Percentiles rank a stretch among this genome's conserved stretches.
Evolutionary conservation across 2,113 vertebrate genomes (phyloP).

Genomic region (Rhinoptilus africanus): DNA sequence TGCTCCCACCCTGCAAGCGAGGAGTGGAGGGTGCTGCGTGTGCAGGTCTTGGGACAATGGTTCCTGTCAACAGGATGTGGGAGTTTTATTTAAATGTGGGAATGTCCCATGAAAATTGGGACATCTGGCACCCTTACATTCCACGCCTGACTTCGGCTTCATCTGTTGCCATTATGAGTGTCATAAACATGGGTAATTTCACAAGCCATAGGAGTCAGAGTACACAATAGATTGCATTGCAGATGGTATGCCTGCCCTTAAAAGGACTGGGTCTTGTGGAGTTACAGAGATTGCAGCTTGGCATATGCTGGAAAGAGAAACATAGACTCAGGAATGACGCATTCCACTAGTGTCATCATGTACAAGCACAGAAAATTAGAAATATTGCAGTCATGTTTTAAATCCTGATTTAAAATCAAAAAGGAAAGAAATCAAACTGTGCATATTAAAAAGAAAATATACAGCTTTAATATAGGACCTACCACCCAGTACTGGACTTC

Average conservation of each 20-base stretch:
- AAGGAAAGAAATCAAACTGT: not conserved
- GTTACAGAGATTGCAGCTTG: not conserved
- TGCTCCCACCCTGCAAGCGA: not conserved
- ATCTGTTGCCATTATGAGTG: conserved; percentile 23
- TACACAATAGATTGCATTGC: conserved; percentile 3
- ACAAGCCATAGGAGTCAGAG: not conserved
- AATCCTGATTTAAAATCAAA: not conserved
- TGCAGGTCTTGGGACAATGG: conserved; percentile 34
- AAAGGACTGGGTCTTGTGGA: not conserved
- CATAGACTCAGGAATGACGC: not conserved
- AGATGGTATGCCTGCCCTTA: not conserved
- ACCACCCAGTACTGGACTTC: not conserved
- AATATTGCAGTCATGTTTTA: not conserved
- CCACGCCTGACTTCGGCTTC: not conserved
- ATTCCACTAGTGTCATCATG: not conserved
- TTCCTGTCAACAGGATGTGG: conserved; percentile 43
- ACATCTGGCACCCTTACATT: conserved; percentile 60
- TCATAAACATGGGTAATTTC: conserved; percentile 35
- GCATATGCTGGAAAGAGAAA: not conserved
- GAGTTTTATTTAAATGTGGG: conserved; percentile 42
- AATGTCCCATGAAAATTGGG: conserved; percentile 56
- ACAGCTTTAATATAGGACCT: not conserved
- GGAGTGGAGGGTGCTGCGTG: not conserved
- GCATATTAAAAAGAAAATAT: not conserved
- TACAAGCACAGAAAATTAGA: not conserved